A percentile compares a stretch with the other conserved stretches of the same genome.
phyloP scores from a whole-genome alignment of 2,888 invertebrate species.

The Podotricha telesiphe region DNA sequence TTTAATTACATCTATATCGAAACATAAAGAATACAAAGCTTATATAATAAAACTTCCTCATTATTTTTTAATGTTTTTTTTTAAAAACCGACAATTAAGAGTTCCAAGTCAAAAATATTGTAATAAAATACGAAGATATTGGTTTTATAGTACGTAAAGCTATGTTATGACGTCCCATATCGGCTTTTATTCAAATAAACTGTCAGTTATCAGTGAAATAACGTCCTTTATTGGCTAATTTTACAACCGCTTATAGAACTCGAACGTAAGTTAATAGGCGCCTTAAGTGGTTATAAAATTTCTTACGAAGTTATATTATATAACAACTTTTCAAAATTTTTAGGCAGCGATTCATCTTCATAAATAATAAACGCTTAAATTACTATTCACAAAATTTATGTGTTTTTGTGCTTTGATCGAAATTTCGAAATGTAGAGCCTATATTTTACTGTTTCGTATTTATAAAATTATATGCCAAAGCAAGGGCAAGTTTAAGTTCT shows the following conservation, averaged over 20 bases:
- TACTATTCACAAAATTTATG: constrained; percentile 31
- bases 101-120: constrained; percentile 9
- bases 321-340: constrained; percentile 45
- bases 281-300: constrained; percentile 44
- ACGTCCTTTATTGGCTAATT: constrained; percentile 50
- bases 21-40: constrained; percentile 1
- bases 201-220: constrained; percentile 43
- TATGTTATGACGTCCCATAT: constrained; percentile 37
- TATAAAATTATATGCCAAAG: neutral
- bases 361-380: constrained; percentile 40
- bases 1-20: constrained; percentile 4
- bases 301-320: too few relatives aligned
- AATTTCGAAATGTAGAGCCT: constrained; percentile 7
- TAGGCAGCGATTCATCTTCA: constrained; percentile 38
- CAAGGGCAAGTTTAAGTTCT: too few relatives aligned
- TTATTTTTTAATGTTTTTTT: neutral
- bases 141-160: constrained; percentile 34
- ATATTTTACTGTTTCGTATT: constrained; percentile 8
- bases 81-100: constrained; percentile 9
- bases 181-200: constrained; percentile 39
- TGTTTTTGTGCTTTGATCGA: constrained; percentile 26
- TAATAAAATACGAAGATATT: constrained; percentile 13
- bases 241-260: constrained; percentile 49
- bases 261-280: constrained; percentile 43
- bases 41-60: neutral